Conservation (phyloP, 2,888 invertebrate genomes). For the Acanthosepion lycidas region DNA sequence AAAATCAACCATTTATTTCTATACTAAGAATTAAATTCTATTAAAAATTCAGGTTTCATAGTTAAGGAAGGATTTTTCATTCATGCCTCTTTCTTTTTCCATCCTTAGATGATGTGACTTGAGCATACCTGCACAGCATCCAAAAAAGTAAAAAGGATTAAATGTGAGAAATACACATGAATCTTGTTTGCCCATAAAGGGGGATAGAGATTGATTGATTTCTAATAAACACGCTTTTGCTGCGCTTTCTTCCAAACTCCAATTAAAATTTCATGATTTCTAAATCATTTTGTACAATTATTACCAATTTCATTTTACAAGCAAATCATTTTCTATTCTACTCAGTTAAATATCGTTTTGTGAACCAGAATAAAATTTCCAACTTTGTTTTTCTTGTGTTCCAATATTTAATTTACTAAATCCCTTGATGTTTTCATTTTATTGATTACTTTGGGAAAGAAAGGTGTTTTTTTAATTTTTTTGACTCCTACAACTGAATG, state of each 20-base stretch:
- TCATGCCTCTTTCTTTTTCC: no score
- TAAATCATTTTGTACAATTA: not conserved
- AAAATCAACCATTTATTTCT: no score
- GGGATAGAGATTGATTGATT: no score
- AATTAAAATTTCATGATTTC: not conserved
- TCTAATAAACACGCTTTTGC: not conserved
- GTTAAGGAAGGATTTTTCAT: no score
- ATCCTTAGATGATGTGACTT: no score
- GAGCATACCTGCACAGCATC: no score
- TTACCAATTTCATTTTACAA: not conserved
- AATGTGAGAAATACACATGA: no score
- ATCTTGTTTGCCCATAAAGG: no score
- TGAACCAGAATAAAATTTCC: not conserved
- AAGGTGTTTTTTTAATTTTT: not conserved
- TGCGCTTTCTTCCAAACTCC: not conserved
- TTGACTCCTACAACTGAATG: no score
- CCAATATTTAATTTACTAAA: not conserved
- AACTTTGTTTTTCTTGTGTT: not conserved
- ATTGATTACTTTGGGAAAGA: not conserved
- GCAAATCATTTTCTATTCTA: not conserved
- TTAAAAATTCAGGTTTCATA: no score
- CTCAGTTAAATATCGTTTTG: not conserved
- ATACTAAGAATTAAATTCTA: no score
- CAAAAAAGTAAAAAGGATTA: no score
- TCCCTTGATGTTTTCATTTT: not conserved